Evolutionary conservation across 2,113 vertebrate species (phyloP), one percentile per base, ranked within the genome.

Genomic region (Callipepla squamata): DNA sequence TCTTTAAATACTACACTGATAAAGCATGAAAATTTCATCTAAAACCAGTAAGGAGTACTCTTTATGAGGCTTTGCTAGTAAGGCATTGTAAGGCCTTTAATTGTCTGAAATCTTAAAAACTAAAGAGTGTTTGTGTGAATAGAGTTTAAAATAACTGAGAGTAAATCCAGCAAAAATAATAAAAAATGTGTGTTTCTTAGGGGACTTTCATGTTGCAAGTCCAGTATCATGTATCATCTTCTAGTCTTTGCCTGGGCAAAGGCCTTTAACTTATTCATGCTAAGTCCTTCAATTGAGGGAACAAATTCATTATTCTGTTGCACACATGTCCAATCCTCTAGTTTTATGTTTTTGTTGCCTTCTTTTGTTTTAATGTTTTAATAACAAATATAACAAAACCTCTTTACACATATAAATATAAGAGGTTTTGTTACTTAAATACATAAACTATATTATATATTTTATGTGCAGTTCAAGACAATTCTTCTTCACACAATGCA

Each of bases 91-190:
- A 77, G 85, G 44, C 53, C 51, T 20, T 57, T 66, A 72, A 16
- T 40, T 73, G 44, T n/a, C 47, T 89, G 63, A 92, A 94, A 88
- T 72, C 62, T 90, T 87, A 84, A 75, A 86, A 93, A 78, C 9
- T 53, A n/a, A 79, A 40, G 17, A 78, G 21, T 58, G n/a, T 11
- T 69, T 50, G 2, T 51, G 36, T 79, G 23, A 53, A 38, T 7
- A 51, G 22, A 76, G 7, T n/a, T 34, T 66, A 85, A 92, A 50
- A 87, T 93, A 85, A 25, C 14, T 38, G 55, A 90, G 82, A 13
- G 70, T 48, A 86, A 90, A 80, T 83, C 34, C 8, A 89, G 17
- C 11, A 62, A 90, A 90, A 89, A 73, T 53, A 92, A 88, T 58
- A 59, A 57, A n/a, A 81, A 61, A 7, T 36, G 36, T 13, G 9